These are phyloP conservation scores for Halcyon malimbica DNA, from an alignment of 2,113 vertebrate species.

Conservation along the genomic window DNA sequence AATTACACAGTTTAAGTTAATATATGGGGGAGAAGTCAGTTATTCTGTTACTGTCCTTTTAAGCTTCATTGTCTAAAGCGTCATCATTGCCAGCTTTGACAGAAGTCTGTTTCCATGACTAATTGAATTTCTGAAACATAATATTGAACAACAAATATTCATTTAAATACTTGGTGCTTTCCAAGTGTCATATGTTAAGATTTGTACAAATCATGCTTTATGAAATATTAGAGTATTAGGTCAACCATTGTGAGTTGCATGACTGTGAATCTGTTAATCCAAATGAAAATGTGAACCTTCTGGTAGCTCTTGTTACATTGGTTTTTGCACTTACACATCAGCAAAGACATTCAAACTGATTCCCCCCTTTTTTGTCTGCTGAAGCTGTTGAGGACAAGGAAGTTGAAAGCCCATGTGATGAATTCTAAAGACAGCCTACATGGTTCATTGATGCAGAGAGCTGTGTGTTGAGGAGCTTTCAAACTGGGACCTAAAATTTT, in stretches of 20 bases:
- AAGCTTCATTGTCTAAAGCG: not conserved
- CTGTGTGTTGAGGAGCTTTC: not conserved
- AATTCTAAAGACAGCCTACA: not conserved
- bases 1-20: not conserved
- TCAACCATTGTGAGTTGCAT: not conserved
- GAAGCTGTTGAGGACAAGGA: not conserved
- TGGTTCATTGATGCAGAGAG: not conserved
- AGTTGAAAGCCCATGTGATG: not conserved
- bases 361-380: not conserved
- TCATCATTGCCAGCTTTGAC: not conserved
- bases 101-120: not conserved
- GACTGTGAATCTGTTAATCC: not conserved
- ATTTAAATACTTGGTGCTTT: not conserved
- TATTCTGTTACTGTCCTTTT: not conserved
- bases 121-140: not conserved
- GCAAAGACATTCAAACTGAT: not conserved
- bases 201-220: not conserved
- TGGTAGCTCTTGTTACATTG: not conserved
- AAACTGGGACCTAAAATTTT: not conserved
- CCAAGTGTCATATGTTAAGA: not conserved
- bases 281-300: not conserved
- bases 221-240: not conserved
- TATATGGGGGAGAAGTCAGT: not conserved
- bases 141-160: not conserved
- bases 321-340: not conserved